Evolutionary conservation across 1,140 invertebrate genomes (phyloP).

Genomic region (Catajapyx aquilonaris): DNA sequence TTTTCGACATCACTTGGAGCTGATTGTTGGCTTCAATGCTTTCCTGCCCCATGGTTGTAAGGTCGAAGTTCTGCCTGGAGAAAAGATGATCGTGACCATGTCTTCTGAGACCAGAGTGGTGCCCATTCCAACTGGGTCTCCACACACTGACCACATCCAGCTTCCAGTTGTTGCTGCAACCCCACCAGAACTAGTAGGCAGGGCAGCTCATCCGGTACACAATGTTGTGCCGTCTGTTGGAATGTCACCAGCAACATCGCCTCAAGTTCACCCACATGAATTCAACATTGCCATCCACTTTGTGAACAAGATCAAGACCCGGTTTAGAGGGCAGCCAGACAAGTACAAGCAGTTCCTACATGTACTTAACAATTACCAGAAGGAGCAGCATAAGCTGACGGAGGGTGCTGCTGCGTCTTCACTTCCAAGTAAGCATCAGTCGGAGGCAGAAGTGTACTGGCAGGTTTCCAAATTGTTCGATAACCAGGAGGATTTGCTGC

Average conservation of each 20-base stretch:
- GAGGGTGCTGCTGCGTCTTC: constrained; percentile 30
- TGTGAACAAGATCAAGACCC: constrained; percentile 99
- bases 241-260: constrained; percentile 1
- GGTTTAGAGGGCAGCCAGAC: constrained; percentile 90
- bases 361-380: constrained; percentile 94
- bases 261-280: constrained; percentile 65
- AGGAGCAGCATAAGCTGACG: constrained; percentile 82
- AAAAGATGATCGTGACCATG: constrained; percentile 66
- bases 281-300: constrained; percentile 99
- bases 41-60: constrained; percentile 97
- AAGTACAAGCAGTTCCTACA: constrained; percentile 97
- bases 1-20: constrained; percentile 90
- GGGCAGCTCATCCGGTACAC: constrained; percentile 15
- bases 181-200: constrained; percentile 13
- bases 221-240: background rate
- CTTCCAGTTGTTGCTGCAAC: constrained; percentile 6
- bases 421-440: constrained; percentile 41
- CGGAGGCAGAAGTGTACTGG: constrained; percentile 76
- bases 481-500: constrained; percentile 86
- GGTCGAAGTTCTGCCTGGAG: constrained; percentile 87
- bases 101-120: constrained; percentile 39
- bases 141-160: constrained; percentile 18
- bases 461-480: constrained; percentile 93
- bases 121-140: constrained; percentile 18
- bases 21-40: constrained; percentile 98